Conservation (phyloP, 2,113 vertebrate species). For the Sisor rabdophorus region DNA sequence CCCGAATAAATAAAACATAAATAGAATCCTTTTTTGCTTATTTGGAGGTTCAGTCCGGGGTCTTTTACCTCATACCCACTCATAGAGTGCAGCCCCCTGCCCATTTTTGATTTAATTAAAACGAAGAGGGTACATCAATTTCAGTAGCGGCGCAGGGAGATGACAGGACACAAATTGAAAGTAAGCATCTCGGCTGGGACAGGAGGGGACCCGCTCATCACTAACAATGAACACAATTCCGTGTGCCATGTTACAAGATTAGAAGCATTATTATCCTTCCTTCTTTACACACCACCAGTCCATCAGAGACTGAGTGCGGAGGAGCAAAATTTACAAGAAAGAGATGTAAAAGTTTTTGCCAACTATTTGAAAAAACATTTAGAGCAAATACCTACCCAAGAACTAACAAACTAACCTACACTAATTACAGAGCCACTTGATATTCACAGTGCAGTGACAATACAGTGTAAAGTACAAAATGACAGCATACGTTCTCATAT, state of each 20-base stretch:
- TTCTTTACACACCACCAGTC: slow-evolving; percentile 52
- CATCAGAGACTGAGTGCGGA: slow-evolving; percentile 39
- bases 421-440: background rate
- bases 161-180: slow-evolving; percentile 80
- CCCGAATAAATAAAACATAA: background rate
- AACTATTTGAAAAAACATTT: background rate
- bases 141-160: slow-evolving; percentile 60
- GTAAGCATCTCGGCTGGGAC: slow-evolving; percentile 64
- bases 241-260: slow-evolving; percentile 74
- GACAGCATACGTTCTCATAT: background rate
- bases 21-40: background rate
- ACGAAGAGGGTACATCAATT: slow-evolving; percentile 70
- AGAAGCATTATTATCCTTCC: slow-evolving; percentile 71
- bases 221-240: slow-evolving; percentile 73
- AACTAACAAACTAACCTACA: background rate
- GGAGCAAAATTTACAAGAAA: slow-evolving; percentile 17
- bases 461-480: background rate
- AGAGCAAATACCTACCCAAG: background rate
- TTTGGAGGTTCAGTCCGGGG: slow-evolving; percentile 35
- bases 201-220: slow-evolving; percentile 61
- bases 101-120: slow-evolving; percentile 76
- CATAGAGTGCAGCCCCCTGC: slow-evolving; percentile 57
- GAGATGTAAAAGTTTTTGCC: slow-evolving; percentile 7
- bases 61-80: slow-evolving; percentile 34
- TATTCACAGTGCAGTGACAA: slow-evolving; percentile 4